A percentile compares a stretch with the other conserved stretches of the same genome.
These are phyloP conservation scores for Patella ulyssiponensis DNA, from an alignment of 2,888 invertebrate species.

Conservation along the genomic window DNA sequence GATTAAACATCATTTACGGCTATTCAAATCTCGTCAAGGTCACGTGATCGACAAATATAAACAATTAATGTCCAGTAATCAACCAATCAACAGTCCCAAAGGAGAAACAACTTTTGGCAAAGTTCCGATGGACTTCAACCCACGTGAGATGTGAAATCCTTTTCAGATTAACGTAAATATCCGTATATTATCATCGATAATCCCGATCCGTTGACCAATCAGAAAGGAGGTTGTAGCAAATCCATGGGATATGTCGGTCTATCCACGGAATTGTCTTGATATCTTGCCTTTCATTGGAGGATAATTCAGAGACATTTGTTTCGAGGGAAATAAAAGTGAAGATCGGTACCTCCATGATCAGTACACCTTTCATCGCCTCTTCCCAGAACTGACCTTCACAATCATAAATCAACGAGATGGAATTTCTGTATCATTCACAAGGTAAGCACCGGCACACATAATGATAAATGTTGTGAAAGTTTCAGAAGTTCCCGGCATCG, in stretches of 20 bases:
- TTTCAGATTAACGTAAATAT: neutral
- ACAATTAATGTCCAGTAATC: neutral
- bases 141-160: neutral
- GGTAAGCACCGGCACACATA: no score
- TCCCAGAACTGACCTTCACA: neutral
- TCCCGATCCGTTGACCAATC: constrained; percentile 4
- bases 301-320: neutral
- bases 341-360: neutral
- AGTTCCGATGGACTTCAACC: neutral
- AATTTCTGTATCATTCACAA: no score
- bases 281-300: neutral
- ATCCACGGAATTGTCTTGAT: neutral
- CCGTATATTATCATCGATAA: neutral
- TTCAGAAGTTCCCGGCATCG: no score
- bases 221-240: neutral
- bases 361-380: neutral
- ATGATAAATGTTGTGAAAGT: no score
- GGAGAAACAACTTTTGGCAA: constrained; percentile 7
- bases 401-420: no score
- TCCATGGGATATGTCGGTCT: neutral
- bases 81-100: constrained; percentile 1
- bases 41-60: constrained; percentile 4
- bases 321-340: neutral
- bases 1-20: neutral
- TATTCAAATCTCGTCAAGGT: neutral